A percentile compares a stretch with the other conserved stretches of the same genome.
Conservation (phyloP, 2,888 invertebrate genomes). For the Fragum whitleyi region DNA sequence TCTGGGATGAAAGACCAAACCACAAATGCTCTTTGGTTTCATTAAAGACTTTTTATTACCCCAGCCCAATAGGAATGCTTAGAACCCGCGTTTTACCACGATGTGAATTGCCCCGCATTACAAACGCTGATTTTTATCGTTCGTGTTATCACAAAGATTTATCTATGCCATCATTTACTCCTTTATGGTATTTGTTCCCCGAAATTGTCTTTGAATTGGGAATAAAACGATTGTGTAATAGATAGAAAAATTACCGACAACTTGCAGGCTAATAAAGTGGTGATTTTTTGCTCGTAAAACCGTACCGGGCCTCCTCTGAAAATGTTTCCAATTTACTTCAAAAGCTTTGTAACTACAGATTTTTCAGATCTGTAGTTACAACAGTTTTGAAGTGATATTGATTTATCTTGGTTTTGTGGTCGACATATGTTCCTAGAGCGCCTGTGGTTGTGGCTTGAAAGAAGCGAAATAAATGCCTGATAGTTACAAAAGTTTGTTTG, state of each 20-base stretch:
- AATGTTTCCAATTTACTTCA: not conserved
- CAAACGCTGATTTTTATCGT: conserved; percentile 15
- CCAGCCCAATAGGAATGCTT: conserved; percentile 10
- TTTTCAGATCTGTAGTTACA: not conserved
- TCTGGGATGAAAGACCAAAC: not conserved
- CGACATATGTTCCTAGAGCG: not conserved
- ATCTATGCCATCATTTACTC: conserved; percentile 17
- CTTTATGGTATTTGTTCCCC: conserved; percentile 6
- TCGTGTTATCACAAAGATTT: conserved; percentile 21
- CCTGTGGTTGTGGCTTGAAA: conserved; percentile 3
- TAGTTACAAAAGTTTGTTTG: not conserved
- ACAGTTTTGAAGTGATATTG: not conserved
- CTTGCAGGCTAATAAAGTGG: conserved; percentile 20
- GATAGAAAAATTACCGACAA: conserved; percentile 31
- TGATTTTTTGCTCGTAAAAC: conserved; percentile 17
- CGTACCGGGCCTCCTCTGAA: conserved; percentile 1
- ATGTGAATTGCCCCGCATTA: conserved; percentile 22
- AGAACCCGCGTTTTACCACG: not conserved
- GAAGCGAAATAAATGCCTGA: not conserved
- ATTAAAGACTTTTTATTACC: conserved; percentile 13
- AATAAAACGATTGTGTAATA: conserved; percentile 28
- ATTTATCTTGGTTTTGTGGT: not conserved
- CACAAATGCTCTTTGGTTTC: conserved; percentile 21
- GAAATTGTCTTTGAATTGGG: conserved; percentile 20
- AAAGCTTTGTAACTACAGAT: not conserved